Evolutionary conservation across 2,797 vertebrate species (phyloP), one percentile per base, ranked within the genome.

Genomic region (Sebastes cheni): DNA sequence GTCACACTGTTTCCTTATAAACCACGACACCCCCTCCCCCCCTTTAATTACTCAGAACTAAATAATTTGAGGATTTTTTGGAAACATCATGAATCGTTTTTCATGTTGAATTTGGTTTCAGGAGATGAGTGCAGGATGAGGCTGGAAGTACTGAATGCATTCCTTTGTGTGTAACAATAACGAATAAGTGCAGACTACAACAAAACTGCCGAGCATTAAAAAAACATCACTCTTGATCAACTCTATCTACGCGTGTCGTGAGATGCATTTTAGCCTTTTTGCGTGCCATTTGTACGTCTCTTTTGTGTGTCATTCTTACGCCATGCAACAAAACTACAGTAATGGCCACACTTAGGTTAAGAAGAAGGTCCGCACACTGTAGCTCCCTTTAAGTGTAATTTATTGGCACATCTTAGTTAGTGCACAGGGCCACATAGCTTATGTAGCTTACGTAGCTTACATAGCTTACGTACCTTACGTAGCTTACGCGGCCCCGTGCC

Each of bases 151-250:
- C n/a, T 23, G 4, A 36, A 56, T 8, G 8, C 9, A 7, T 1
- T 1, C 34, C 29, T 34, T 75, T 62, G 11, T 58, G 11, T 69
- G 42, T 12, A 22, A 30, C 55, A 32, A 42, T 39, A 54, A 68
- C 54, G 85, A 74, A 80, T 62, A 80, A 72, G 36, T 73, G 52
- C 60, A 83, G 42, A 18, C 25, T 66, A 22, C 59, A 69, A 30
- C 46, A 80, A 61, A 76, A 61, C 11, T 55, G 9, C 55, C 16
- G 3, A 52, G 39, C 23, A 8, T 52, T 20, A 30, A 73, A 69
- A 69, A 5, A 65, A 8, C 20, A 39, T 27, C 2, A 1, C 36
- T 3, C 7, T n/a, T 6, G 4, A 27, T 72, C 50, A 54, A 22
- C 50, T 54, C 20, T 4, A n/a, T 18, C 50, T 50, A 50, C 16